These are phyloP conservation scores for Hippocampus abdominalis DNA, from an alignment of 2,113 vertebrate genomes.

Conservation along the genomic window DNA sequence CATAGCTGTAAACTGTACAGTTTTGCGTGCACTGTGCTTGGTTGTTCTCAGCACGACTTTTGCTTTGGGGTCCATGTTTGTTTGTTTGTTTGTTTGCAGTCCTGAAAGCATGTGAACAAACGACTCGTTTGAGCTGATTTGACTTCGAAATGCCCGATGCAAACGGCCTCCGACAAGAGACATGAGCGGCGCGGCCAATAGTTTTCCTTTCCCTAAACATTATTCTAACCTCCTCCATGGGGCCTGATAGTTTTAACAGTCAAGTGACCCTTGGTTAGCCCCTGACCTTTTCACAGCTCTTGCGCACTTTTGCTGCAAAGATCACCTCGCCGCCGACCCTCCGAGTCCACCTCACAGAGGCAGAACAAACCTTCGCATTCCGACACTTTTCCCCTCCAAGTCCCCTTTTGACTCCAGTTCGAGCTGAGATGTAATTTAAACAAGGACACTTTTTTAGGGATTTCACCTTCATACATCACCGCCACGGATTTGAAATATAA, in stretches of 20 bases:
- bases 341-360: slow-evolving; percentile 46
- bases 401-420: not conserved
- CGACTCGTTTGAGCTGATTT: not conserved
- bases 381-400: slow-evolving; percentile 3
- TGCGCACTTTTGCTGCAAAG: slow-evolving; percentile 43
- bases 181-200: slow-evolving; percentile 18
- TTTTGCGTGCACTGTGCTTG: not conserved
- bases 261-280: slow-evolving; percentile 84
- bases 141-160: not conserved
- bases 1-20: too few relatives aligned
- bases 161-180: not conserved
- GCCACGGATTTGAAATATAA: not conserved
- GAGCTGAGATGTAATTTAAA: not conserved
- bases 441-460: not conserved
- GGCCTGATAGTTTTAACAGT: slow-evolving; percentile 72
- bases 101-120: not conserved
- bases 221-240: slow-evolving; percentile 71
- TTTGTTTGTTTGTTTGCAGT: not conserved
- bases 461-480: not conserved
- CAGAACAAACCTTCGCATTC: slow-evolving; percentile 41
- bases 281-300: slow-evolving; percentile 77
- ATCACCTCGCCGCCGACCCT: slow-evolving; percentile 70
- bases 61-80: not conserved
- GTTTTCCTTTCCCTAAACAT: slow-evolving; percentile 69
- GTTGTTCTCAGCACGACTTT: not conserved